These are phyloP conservation scores for Dinomys branickii DNA, from an alignment of 2,113 vertebrate genomes.

Conservation along the genomic window DNA sequence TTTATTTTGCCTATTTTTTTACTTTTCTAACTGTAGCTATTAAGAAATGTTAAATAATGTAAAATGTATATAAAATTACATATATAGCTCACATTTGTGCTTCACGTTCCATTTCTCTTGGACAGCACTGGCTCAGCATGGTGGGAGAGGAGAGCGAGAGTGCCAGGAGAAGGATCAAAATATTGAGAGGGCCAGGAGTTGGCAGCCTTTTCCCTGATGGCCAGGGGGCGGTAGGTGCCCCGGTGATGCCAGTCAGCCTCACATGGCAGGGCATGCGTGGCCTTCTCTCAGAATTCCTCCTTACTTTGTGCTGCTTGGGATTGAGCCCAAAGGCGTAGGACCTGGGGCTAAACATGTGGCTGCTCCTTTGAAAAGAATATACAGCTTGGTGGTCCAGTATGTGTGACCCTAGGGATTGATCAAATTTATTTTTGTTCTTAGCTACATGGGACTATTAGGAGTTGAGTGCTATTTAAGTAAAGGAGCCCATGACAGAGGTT, in stretches of 20 bases:
- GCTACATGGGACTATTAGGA: background rate
- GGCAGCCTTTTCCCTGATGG: background rate
- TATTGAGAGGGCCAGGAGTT: background rate
- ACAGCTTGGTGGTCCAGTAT: background rate
- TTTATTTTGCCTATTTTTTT: background rate
- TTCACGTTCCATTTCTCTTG: background rate
- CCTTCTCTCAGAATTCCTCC: background rate
- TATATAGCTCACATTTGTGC: background rate
- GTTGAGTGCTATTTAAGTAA: conserved; percentile 36
- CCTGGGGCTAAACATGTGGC: background rate
- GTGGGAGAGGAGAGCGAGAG: background rate
- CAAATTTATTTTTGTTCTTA: conserved; percentile 27
- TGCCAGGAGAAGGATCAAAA: background rate
- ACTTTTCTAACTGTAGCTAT: background rate
- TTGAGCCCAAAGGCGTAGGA: background rate
- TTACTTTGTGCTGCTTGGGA: background rate
- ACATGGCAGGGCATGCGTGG: background rate
- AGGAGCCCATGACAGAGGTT: background rate
- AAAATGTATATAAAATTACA: background rate
- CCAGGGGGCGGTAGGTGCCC: background rate
- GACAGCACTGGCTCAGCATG: background rate
- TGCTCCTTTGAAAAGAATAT: background rate
- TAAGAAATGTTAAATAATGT: conserved; percentile 6
- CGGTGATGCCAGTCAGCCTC: background rate
- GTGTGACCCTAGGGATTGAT: background rate